Conservation (phyloP, 2,113 vertebrate genomes). For the Oryzias melastigma region DNA sequence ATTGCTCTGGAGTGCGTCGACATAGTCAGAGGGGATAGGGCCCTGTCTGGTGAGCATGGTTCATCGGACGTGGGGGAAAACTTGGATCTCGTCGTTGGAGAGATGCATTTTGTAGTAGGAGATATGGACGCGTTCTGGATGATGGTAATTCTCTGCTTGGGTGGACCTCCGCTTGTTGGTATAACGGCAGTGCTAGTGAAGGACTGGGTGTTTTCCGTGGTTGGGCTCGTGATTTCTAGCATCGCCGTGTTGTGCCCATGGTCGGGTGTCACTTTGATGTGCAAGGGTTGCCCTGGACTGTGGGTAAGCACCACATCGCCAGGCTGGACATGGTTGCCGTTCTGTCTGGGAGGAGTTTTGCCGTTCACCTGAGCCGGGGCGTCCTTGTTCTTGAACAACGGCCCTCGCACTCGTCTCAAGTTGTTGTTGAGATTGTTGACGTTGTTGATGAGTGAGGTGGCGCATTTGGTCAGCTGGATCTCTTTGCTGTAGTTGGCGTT, state of each 20-base stretch:
- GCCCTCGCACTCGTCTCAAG: conserved; percentile 80
- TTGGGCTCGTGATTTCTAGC: conserved; percentile 92
- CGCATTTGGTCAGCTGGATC: conserved; percentile 80
- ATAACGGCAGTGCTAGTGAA: conserved; percentile 95
- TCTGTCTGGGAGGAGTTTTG: conserved; percentile 82
- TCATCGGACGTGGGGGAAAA: conserved; percentile 72
- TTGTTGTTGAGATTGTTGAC: conserved; percentile 87
- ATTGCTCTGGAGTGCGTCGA: conserved; percentile 84
- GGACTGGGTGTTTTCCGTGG: conserved; percentile 84
- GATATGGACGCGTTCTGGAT: conserved; percentile 88
- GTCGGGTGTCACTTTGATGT: conserved; percentile 96
- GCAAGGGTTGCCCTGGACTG: conserved; percentile 91
- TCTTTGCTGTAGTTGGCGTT: conserved; percentile 79
- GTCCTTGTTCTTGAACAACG: conserved; percentile 87
- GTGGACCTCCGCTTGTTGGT: conserved; percentile 87
- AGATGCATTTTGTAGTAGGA: conserved; percentile 82
- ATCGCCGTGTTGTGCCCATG: conserved; percentile 90
- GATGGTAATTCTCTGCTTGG: conserved; percentile 95
- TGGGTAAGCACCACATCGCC: conserved; percentile 90
- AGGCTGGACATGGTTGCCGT: conserved; percentile 83
- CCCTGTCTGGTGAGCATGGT: conserved; percentile 80
- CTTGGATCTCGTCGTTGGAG: conserved; percentile 83
- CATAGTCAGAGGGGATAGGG: conserved; percentile 83
- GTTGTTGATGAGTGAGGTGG: conserved; percentile 75
- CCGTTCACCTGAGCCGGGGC: conserved; percentile 81